Evolutionary conservation across 1,140 invertebrate genomes (phyloP).

Genomic region (Mamestra configurata): DNA sequence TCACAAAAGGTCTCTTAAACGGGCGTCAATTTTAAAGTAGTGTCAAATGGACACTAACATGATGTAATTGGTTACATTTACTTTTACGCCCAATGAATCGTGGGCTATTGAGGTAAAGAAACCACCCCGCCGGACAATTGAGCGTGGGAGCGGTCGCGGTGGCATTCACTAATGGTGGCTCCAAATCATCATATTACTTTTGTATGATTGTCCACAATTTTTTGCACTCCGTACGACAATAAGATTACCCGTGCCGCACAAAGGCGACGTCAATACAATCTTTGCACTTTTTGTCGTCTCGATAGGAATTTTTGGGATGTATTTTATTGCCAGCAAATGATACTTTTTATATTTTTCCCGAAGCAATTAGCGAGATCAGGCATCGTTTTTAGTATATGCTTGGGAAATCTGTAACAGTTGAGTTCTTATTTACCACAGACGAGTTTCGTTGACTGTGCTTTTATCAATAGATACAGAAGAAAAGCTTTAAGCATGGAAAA

Average conservation of each 20-base stretch:
- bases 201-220: conserved; percentile 79
- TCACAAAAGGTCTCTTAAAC: neutral
- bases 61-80: conserved; percentile 40
- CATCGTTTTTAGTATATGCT: neutral
- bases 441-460: neutral
- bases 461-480: neutral
- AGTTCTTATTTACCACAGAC: neutral
- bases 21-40: conserved; percentile 21
- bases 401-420: neutral
- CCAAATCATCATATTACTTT: conserved; percentile 80
- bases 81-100: conserved; percentile 29
- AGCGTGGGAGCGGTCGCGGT: conserved; percentile 81
- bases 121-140: conserved; percentile 75
- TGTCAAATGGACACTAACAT: conserved; percentile 15
- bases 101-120: conserved; percentile 67
- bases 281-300: conserved; percentile 32
- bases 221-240: conserved; percentile 60
- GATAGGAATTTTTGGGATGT: conserved; percentile 26
- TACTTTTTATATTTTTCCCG: conserved; percentile 18
- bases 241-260: conserved; percentile 45
- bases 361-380: neutral
- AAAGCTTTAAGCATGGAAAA: neutral
- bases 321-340: conserved; percentile 46
- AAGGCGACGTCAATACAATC: conserved; percentile 40
- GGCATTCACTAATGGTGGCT: conserved; percentile 77